Conservation (phyloP, 1,140 invertebrate genomes). For the Musca vetustissima region DNA sequence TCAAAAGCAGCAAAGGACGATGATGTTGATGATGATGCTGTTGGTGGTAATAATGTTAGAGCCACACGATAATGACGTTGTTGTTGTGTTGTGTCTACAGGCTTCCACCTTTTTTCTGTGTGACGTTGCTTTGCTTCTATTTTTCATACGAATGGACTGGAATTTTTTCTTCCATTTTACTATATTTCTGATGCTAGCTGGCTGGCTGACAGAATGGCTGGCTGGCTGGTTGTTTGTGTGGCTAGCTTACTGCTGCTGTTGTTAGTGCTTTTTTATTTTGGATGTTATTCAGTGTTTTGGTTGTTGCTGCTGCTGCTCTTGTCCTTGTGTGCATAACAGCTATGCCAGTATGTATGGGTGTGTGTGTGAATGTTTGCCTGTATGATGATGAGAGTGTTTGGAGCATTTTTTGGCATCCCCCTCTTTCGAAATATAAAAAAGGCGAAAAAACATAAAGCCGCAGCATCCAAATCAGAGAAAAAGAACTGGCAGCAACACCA, state of each 20-base stretch:
- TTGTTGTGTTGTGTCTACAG: not conserved
- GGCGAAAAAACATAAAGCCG: too few species aligned
- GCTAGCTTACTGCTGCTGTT: slow-evolving; percentile 23
- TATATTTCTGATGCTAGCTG: slow-evolving; percentile 1
- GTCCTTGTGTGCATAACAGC: slow-evolving; percentile 6
- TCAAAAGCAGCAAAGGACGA: not conserved
- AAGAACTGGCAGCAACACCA: too few species aligned
- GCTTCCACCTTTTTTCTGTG: not conserved
- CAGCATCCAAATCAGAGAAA: too few species aligned
- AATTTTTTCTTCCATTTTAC: not conserved
- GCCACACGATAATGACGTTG: not conserved
- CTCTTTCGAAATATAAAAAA: too few species aligned
- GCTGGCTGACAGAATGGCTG: not conserved
- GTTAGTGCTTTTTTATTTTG: slow-evolving; percentile 30
- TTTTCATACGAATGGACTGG: too few species aligned
- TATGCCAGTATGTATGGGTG: not conserved
- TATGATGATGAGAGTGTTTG: slow-evolving; percentile 19
- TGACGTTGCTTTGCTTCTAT: slow-evolving; percentile 2
- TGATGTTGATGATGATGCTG: not conserved
- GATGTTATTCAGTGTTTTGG: slow-evolving; percentile 16
- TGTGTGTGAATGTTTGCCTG: slow-evolving; percentile 21
- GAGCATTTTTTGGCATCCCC: slow-evolving; percentile 5
- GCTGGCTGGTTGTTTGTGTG: not conserved
- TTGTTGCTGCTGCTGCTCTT: slow-evolving; percentile 18
- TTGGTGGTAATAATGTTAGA: not conserved